Evolutionary conservation across 2,888 invertebrate species (phyloP).

Genomic region (Folsomia candida): DNA sequence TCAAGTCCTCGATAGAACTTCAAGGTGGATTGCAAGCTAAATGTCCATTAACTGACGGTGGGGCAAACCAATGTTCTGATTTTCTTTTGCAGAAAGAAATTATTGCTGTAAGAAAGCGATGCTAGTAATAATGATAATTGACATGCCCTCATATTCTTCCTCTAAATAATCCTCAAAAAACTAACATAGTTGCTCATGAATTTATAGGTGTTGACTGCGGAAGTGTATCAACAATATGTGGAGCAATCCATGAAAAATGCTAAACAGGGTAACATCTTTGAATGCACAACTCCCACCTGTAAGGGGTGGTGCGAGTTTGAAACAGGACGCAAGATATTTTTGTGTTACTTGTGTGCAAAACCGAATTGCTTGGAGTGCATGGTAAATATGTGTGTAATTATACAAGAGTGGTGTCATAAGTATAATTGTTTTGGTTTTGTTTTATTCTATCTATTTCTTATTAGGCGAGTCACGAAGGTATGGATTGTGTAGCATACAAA

Average conservation of each 20-base stretch:
- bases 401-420: too few relatives aligned
- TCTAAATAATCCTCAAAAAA: too few relatives aligned
- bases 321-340: constrained; percentile 76
- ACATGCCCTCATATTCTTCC: too few relatives aligned
- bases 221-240: constrained; percentile 74
- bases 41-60: constrained; percentile 11
- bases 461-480: constrained; percentile 73
- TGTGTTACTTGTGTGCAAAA: constrained; percentile 45
- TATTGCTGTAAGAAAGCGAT: constrained; percentile 5
- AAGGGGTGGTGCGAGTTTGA: constrained; percentile 85
- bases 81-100: constrained; percentile 8
- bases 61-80: constrained; percentile 11
- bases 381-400: constrained; percentile 6
- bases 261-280: constrained; percentile 77
- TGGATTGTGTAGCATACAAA: constrained; percentile 78
- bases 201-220: constrained; percentile 67
- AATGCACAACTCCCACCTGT: constrained; percentile 85
- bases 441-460: constrained; percentile 13
- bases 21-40: constrained; percentile 2
- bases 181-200: too few relatives aligned
- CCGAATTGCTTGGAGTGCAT: constrained; percentile 17
- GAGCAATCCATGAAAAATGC: constrained; percentile 75
- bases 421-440: not conserved
- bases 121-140: too few relatives aligned
- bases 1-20: constrained; percentile 20